phyloP scores from a whole-genome alignment of 2,113 vertebrate species.

The Notechis scutatus region DNA sequence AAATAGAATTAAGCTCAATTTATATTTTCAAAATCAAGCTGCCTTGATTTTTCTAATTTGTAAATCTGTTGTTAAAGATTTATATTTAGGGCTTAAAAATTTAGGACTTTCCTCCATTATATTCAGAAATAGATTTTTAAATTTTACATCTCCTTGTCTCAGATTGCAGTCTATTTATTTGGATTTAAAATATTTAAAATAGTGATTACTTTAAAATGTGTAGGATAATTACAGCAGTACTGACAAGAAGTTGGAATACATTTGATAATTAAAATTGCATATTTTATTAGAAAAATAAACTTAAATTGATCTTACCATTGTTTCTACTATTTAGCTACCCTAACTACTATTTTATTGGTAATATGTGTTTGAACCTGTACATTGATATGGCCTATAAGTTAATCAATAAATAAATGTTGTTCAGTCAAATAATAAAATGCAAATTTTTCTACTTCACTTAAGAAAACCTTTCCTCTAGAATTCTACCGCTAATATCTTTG shows the following conservation, averaged over 20 bases:
- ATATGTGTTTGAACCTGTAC: no score
- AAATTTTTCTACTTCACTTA: background rate
- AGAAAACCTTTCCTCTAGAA: background rate
- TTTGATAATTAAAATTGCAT: background rate
- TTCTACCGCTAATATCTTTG: constrained; percentile 16
- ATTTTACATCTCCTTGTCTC: background rate
- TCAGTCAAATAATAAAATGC: background rate
- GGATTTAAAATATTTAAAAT: background rate
- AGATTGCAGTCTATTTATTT: background rate
- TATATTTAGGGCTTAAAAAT: background rate
- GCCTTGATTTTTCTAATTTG: background rate
- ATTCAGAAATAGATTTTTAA: background rate
- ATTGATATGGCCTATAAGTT: no score
- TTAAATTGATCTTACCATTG: constrained; percentile 14
- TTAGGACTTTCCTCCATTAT: background rate
- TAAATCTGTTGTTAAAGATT: background rate
- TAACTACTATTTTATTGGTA: background rate
- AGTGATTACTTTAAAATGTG: background rate
- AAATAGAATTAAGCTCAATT: background rate
- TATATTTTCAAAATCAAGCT: background rate
- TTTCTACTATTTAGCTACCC: background rate
- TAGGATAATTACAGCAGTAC: constrained; percentile 24
- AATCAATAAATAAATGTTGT: background rate
- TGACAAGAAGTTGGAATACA: constrained; percentile 15
- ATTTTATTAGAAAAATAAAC: constrained; percentile 29